Evolutionary conservation across 2,113 vertebrate species (phyloP).

Genomic region (Eclectus roratus): DNA sequence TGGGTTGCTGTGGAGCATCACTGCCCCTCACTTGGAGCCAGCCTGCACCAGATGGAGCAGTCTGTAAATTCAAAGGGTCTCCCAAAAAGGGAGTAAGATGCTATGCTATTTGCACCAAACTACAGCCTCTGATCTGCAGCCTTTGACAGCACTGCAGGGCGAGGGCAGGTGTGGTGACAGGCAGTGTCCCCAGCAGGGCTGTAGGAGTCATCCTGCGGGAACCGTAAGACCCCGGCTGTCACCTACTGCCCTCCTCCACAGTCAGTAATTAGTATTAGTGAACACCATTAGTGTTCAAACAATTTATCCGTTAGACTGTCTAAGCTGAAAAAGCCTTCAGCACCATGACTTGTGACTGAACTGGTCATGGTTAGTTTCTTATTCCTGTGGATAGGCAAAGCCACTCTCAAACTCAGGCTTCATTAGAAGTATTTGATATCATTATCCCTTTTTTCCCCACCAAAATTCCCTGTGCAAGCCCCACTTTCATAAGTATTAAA

Average conservation of each 20-base stretch:
- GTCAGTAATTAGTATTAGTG: not conserved
- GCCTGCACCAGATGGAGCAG: accelerated
- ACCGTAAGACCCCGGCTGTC: accelerated
- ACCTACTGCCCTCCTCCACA: not conserved
- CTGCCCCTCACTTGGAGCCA: accelerated
- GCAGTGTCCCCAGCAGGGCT: not conserved
- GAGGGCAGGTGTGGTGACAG: not conserved
- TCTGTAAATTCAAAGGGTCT: not conserved
- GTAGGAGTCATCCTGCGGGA: not conserved
- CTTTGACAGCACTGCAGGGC: no score
- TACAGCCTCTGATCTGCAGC: not conserved
- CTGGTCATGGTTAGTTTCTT: not conserved
- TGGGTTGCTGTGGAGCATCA: accelerated
- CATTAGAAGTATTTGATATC: not conserved
- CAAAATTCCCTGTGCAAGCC: not conserved
- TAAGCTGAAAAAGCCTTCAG: not conserved
- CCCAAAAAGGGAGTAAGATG: not conserved
- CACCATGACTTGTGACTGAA: not conserved
- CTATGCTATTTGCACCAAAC: accelerated
- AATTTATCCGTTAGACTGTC: not conserved
- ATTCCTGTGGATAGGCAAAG: not conserved
- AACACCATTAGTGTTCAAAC: not conserved
- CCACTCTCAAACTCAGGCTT: not conserved
- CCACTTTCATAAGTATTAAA: not conserved
- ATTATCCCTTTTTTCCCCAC: not conserved